Evolutionary conservation across 2,888 invertebrate species (phyloP).

Genomic region (Amphipyra berbera): DNA sequence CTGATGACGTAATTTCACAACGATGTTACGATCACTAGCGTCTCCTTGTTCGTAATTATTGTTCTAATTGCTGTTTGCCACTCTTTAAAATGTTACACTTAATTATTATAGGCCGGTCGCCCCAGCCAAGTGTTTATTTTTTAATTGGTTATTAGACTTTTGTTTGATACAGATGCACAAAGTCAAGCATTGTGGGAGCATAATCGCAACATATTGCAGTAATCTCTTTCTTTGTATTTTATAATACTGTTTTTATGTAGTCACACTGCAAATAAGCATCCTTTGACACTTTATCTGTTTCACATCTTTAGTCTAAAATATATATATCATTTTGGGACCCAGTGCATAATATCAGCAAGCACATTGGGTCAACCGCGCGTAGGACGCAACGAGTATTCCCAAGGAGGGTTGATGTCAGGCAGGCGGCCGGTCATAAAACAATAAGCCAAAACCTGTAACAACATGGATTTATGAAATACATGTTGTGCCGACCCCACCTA

Average conservation of each 20-base stretch:
- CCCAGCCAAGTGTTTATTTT: conserved; percentile 28
- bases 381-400: no score
- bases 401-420: no score
- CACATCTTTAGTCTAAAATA: no score
- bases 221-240: conserved; percentile 17
- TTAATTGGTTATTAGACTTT: conserved; percentile 22
- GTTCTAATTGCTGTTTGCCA: conserved; percentile 50
- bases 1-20: conserved; percentile 45
- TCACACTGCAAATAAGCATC: no score
- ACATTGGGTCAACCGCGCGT: no score
- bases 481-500: no score
- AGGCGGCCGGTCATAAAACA: no score
- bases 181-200: conserved; percentile 6
- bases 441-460: no score
- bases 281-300: no score
- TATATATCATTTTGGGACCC: background rate
- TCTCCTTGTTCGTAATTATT: conserved; percentile 52
- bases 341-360: no score
- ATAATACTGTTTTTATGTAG: background rate
- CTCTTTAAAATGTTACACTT: conserved; percentile 53
- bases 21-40: conserved; percentile 38
- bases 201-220: conserved; percentile 12
- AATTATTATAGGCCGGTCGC: conserved; percentile 46
- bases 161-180: conserved; percentile 30
- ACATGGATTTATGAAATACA: no score